Base-by-base conservation (phyloP, 2,888 invertebrate genomes). In the Hypercompe scribonia region DNA sequence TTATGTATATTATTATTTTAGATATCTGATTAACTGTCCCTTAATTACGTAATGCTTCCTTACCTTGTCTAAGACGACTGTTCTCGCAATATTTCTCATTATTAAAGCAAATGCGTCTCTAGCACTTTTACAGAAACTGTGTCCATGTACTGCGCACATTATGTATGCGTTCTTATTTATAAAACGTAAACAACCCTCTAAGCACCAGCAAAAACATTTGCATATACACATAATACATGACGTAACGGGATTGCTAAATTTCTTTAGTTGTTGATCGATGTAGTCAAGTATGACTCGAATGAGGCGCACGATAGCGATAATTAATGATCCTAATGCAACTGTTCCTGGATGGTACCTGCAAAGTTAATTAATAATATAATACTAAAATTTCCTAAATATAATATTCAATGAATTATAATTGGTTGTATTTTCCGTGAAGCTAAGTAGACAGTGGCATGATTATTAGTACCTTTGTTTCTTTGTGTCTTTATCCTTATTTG, bases 81-180 rank as follows among this genome's bases (percentile, higher is more conserved):
- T 98, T 80, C 98, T 94, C 24, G 98, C 81, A 76, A 98, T 96
- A 92, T 99, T 99, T 78, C 99, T 96, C 97, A 98, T 97, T 18
- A 99, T 96, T 77, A 99, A 96, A 86, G 97, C 97, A 90, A 99
- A 99, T 0, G 99, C 98, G 89, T 98, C 98, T 89, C 97, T 97
- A 5, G 99, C 99, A 81, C 99, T 99, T 13, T 95, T 90, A 90
- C 99, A 99, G 93, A 99, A 99, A 89, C 97, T 98, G 89, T 97
- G 98, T 2, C 99, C 99, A 91, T 99, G 98, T 65, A 99, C 97
- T 0, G 99, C 99, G 90, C 99, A 98, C 98, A 99, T 98, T 39
- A 99, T 99, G 90, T 99, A 99, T 0, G 99, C 99, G 87, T 99
- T 99, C 82, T 97, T 97, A 85, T 98, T 98, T 81, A 97, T 96